Base-by-base conservation (phyloP, 1,140 invertebrate species). In the Cotesia vestalis region DNA sequence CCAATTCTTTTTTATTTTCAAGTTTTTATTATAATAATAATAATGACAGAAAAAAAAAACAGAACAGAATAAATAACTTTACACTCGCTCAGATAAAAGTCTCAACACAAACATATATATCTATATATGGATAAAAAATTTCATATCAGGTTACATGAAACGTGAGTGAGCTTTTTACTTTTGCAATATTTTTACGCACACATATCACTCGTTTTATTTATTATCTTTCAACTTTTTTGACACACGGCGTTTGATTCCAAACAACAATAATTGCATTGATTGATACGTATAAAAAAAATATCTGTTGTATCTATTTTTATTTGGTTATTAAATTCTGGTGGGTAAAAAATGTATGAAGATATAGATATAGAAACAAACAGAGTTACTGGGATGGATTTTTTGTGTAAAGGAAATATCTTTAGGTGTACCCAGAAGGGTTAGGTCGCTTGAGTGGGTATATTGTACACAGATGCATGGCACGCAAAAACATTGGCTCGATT, bases 131-230 rank as follows among this genome's bases (percentile, higher is more conserved):
- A 61, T 20, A 34, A 46, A 14, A 64, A 14, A 64, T 14, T 34
- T 61, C 34, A 27, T 61, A 61, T 61, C 34, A 27, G 34, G 27
- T 61, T 61, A 61, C 60, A 11, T 46, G 40, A 46, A 46, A 6
- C 40, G 11, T 3, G 60, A 61, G 60, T 61, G 60, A 61, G 60
- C 60, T 61, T 61, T 61, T 61, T 34, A 9, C 20, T 61, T 3
- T 35, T 14, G n/a, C 5, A 57, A 57, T 57, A 57, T 46, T 46
- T 46, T 11, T 46, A 46, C 11, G 40, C 11, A 46, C 40, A 4
- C 40, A 1, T 46, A 46, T 9, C 5, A 17, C 53, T 8, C 11
- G 53, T 5, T 14, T 38, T 40, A 35, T 64, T 14, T 61, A 27
- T 27, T 64, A 40, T 40, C 35, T 36, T n/a, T 64, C 17, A 46